Conservation (phyloP, 2,888 invertebrate genomes). For the Sepiola atlantica region DNA sequence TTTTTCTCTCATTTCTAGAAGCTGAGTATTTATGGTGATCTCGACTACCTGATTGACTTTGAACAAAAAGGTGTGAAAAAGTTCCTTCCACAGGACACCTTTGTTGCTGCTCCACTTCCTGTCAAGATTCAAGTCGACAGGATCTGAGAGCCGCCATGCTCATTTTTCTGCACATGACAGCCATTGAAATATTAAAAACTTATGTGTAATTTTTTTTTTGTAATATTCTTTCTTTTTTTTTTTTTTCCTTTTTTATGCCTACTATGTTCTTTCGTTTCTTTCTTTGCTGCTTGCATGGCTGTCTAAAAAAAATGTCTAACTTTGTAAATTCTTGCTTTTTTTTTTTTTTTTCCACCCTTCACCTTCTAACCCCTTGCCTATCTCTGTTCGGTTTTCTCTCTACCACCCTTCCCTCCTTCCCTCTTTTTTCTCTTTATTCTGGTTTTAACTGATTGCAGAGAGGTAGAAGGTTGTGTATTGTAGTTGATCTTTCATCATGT, state of each 20-base stretch:
- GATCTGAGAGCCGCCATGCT: slow-evolving; percentile 54
- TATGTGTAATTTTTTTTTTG: background rate
- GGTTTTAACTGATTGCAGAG: background rate
- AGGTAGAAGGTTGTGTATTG: slow-evolving; percentile 32
- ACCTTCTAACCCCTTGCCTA: too few species aligned
- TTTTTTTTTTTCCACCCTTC: too few species aligned
- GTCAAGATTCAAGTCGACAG: slow-evolving; percentile 67
- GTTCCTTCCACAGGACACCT: slow-evolving; percentile 60
- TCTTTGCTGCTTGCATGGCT: background rate
- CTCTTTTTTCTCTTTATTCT: background rate
- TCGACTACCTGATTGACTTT: slow-evolving; percentile 67
- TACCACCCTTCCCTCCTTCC: background rate
- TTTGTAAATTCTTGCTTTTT: background rate
- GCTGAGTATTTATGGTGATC: slow-evolving; percentile 71
- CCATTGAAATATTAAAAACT: background rate
- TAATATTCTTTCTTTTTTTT: background rate
- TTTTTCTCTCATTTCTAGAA: slow-evolving; percentile 61
- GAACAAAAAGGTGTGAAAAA: slow-evolving; percentile 61
- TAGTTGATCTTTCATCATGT: slow-evolving; percentile 17
- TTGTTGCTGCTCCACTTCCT: slow-evolving; percentile 61
- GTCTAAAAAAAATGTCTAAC: background rate
- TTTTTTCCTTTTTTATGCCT: background rate
- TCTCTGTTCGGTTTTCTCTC: background rate
- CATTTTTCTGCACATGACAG: background rate
- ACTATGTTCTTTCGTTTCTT: background rate